These are phyloP conservation scores for Ciconia maguari DNA, from an alignment of 2,113 vertebrate species.

Conservation along the genomic window DNA sequence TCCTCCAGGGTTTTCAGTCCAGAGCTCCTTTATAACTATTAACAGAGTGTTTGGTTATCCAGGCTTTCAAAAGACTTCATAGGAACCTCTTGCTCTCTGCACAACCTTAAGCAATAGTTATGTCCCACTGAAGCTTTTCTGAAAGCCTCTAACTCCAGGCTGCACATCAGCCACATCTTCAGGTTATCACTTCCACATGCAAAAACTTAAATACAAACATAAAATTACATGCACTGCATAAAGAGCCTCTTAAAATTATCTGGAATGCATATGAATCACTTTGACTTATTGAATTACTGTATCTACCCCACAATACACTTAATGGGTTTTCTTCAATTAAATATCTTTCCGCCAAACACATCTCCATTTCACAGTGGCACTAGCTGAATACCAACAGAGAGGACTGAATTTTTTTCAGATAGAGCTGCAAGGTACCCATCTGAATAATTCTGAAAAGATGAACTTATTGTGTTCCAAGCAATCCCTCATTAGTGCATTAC, in stretches of 20 bases:
- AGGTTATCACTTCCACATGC: neutral
- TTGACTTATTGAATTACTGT: neutral
- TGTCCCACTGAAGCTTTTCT: neutral
- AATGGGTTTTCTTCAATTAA: neutral
- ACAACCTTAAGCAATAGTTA: neutral
- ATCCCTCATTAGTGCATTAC: neutral
- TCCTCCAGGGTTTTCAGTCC: neutral
- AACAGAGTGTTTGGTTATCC: neutral
- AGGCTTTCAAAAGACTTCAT: neutral
- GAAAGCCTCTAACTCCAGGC: neutral
- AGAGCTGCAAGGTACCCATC: neutral
- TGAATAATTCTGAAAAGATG: neutral
- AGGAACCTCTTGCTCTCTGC: neutral
- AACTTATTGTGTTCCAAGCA: neutral
- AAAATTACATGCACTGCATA: neutral
- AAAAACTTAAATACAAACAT: neutral
- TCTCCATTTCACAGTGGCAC: neutral
- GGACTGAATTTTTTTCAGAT: neutral
- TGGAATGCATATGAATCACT: neutral
- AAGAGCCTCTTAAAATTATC: neutral
- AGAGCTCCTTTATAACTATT: neutral
- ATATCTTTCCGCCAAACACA: neutral
- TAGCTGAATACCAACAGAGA: neutral
- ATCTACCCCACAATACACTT: neutral
- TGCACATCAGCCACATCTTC: neutral